Percentiles rank a stretch among this genome's conserved stretches.
Evolutionary conservation across 2,888 invertebrate genomes (phyloP).

Genomic region (Boloria euphrosyne): DNA sequence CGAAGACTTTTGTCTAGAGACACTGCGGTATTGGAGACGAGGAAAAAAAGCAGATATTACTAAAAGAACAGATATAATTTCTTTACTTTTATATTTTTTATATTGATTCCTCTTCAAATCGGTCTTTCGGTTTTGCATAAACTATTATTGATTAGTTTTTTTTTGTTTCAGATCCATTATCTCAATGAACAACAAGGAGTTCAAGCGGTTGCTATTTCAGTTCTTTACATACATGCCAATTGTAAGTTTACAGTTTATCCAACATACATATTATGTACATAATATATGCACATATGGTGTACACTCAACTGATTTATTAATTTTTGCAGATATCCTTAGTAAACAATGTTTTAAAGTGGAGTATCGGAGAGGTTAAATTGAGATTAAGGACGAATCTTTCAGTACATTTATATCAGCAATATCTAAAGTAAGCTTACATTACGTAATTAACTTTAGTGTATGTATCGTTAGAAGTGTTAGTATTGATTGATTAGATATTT

Average conservation of each 20-base stretch:
- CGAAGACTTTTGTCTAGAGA: too few species aligned
- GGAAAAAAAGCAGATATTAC: too few species aligned
- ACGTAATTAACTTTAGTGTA: too few species aligned
- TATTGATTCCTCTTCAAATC: too few species aligned
- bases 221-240: constrained; percentile 94
- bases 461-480: too few species aligned
- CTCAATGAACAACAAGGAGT: constrained; percentile 90
- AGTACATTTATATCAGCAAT: constrained; percentile 92
- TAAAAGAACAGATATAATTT: too few species aligned
- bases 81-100: too few species aligned
- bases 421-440: constrained; percentile 89
- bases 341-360: constrained; percentile 96
- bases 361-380: constrained; percentile 95
- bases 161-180: constrained; percentile 91
- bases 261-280: neutral
- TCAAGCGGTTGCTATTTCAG: constrained; percentile 87
- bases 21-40: too few species aligned
- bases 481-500: too few species aligned
- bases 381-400: constrained; percentile 95
- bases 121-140: neutral
- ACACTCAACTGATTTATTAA: too few species aligned
- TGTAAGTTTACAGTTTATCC: constrained; percentile 76
- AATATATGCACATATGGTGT: neutral
- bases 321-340: constrained; percentile 92
- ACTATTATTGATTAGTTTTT: neutral